Conservation (phyloP, 2,797 vertebrate species). For the Neopelma chrysocephalum region DNA sequence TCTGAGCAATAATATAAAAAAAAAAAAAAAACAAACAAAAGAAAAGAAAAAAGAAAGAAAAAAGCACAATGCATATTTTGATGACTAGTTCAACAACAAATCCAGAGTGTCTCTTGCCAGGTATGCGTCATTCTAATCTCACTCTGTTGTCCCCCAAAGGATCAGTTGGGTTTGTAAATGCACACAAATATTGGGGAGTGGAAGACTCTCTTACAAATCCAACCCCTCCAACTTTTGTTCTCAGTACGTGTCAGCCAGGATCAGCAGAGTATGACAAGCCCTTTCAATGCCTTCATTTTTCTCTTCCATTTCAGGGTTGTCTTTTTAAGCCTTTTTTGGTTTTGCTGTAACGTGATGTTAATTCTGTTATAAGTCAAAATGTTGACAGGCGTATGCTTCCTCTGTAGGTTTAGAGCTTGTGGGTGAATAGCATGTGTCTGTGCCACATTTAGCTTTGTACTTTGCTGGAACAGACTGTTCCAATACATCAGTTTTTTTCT, state of each 20-base stretch:
- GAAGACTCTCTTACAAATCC: neutral
- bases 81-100: neutral
- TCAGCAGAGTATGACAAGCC: neutral
- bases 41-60: neutral
- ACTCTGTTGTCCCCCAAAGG: neutral
- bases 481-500: neutral
- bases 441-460: slow-evolving; percentile 28
- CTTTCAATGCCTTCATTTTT: neutral
- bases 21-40: neutral
- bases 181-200: neutral
- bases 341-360: slow-evolving; percentile 4
- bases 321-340: neutral
- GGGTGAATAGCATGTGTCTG: slow-evolving; percentile 28
- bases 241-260: neutral
- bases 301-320: neutral
- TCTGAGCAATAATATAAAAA: neutral
- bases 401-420: slow-evolving; percentile 21
- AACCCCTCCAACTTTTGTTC: neutral
- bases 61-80: neutral
- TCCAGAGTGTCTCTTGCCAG: neutral
- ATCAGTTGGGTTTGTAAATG: neutral
- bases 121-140: neutral
- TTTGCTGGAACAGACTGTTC: slow-evolving; percentile 41
- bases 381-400: neutral
- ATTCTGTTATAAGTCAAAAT: slow-evolving; percentile 28